Percentiles rank a stretch among this genome's conserved stretches.
These are phyloP conservation scores for Hormaphis cornu DNA, from an alignment of 1,140 invertebrate genomes.

Conservation along the genomic window DNA sequence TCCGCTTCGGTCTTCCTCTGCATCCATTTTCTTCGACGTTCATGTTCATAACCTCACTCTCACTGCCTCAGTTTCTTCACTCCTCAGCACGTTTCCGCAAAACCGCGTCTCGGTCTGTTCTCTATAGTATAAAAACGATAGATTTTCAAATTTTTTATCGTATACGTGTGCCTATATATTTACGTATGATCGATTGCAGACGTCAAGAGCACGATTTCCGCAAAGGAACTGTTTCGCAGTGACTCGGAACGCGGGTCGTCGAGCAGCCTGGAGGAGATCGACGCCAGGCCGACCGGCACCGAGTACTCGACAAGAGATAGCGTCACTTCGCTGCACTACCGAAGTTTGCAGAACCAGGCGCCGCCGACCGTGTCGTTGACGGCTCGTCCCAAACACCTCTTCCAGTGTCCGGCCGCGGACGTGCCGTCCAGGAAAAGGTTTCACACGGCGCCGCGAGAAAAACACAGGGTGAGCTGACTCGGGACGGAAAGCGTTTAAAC, in stretches of 20 bases:
- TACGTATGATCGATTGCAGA: not conserved
- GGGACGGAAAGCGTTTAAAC: no score
- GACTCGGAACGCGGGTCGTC: slow-evolving; percentile 14
- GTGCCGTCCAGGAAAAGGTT: slow-evolving; percentile 46
- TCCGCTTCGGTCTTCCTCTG: no score
- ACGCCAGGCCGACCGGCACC: not conserved
- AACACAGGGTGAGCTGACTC: slow-evolving; percentile 50
- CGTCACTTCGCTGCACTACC: slow-evolving; percentile 15
- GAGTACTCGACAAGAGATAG: slow-evolving; percentile 18
- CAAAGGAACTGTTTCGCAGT: not conserved
- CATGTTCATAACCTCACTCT: no score
- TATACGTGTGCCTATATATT: no score
- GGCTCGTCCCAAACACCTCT: not conserved
- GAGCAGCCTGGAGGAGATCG: slow-evolving; percentile 17
- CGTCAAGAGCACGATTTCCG: not conserved
- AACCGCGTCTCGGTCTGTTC: no score
- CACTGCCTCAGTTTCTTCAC: no score
- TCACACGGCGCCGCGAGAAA: slow-evolving; percentile 52
- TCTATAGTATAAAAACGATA: no score
- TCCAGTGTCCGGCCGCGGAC: not conserved
- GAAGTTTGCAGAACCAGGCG: slow-evolving; percentile 6
- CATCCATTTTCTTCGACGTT: no score
- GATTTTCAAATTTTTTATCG: no score
- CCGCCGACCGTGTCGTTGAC: not conserved
- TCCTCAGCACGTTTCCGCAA: no score